Conservation (phyloP, 2,113 vertebrate species). For the Hippocampus abdominalis region DNA sequence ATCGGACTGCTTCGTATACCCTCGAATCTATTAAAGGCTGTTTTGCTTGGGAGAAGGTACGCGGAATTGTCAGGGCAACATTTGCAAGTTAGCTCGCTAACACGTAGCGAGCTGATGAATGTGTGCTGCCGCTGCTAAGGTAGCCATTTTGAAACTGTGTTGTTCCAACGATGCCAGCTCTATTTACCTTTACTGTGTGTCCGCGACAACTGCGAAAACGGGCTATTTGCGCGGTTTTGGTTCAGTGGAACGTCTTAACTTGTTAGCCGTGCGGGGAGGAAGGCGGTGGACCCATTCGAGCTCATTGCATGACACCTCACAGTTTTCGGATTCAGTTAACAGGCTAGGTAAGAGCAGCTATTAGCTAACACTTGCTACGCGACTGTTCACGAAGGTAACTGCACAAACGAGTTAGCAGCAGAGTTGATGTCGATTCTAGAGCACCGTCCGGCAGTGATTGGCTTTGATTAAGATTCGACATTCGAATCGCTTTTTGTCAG, state of each 20-base stretch:
- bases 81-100: slow-evolving; percentile 62
- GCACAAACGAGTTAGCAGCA: slow-evolving; percentile 1
- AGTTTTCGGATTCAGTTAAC: slow-evolving; percentile 19
- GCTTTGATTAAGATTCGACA: not conserved
- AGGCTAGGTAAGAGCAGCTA: slow-evolving; percentile 44
- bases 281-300: not conserved
- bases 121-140: slow-evolving; percentile 71
- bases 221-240: not conserved
- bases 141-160: slow-evolving; percentile 79
- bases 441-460: not conserved
- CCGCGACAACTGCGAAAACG: slow-evolving; percentile 34
- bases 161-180: slow-evolving; percentile 66
- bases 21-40: not conserved
- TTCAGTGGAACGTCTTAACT: not conserved
- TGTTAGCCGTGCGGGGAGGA: not conserved
- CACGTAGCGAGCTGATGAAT: slow-evolving; percentile 64
- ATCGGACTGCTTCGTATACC: not conserved
- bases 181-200: slow-evolving; percentile 63
- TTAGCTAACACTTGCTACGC: slow-evolving; percentile 56
- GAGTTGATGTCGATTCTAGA: slow-evolving; percentile 2
- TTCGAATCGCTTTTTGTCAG: not conserved
- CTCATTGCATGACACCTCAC: not conserved
- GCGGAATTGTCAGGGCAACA: slow-evolving; percentile 37
- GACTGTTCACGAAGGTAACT: slow-evolving; percentile 40
- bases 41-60: slow-evolving; percentile 21